Percentiles rank a stretch among this genome's conserved stretches.
Evolutionary conservation across 1,140 invertebrate species (phyloP).

Genomic region (Bombus fervidus): DNA sequence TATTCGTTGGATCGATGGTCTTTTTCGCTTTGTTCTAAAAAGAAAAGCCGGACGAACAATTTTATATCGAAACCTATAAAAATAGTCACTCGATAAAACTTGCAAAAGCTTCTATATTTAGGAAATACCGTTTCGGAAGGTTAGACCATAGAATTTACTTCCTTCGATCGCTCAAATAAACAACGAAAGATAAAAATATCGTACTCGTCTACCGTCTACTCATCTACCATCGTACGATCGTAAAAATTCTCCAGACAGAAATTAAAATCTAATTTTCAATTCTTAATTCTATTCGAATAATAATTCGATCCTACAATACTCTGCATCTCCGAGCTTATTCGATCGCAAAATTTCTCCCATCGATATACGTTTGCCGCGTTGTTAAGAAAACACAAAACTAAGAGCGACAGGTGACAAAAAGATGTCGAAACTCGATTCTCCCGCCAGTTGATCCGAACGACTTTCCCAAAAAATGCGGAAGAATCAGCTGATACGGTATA

Average conservation of each 20-base stretch:
- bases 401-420: neutral
- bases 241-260: neutral
- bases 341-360: neutral
- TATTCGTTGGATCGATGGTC: neutral
- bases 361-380: neutral
- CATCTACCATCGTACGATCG: no score
- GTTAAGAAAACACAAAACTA: neutral
- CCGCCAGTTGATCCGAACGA: no score
- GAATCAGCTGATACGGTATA: neutral
- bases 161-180: no score
- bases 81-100: neutral
- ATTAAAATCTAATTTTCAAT: neutral
- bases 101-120: neutral
- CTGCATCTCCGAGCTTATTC: neutral
- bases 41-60: neutral
- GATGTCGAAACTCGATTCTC: neutral
- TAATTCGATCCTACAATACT: neutral
- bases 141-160: neutral
- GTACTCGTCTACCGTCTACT: no score
- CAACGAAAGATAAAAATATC: no score
- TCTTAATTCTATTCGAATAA: neutral
- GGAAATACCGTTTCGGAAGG: neutral
- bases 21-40: neutral
- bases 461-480: neutral
- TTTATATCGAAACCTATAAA: neutral